These are phyloP conservation scores for Cylloceria caligata DNA, from an alignment of 2,888 invertebrate species.

Conservation along the genomic window DNA sequence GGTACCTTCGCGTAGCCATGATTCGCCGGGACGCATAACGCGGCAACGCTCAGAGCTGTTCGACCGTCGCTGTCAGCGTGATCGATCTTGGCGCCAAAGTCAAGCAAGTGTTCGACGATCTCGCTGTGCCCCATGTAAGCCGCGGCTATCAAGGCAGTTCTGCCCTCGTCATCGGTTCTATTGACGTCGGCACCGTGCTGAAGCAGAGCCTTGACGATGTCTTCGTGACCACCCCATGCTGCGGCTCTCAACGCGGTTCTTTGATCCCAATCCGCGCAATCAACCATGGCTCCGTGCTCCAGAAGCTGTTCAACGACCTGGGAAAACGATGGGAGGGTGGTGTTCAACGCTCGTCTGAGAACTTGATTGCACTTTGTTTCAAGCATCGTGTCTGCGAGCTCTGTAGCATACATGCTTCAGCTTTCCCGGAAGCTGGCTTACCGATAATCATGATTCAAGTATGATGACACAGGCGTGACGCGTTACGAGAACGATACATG, in stretches of 20 bases:
- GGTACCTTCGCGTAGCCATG: slow-evolving; percentile 88
- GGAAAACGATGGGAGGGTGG: slow-evolving; percentile 60
- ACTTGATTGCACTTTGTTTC: slow-evolving; percentile 66
- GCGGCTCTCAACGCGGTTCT: slow-evolving; percentile 96
- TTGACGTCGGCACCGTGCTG: slow-evolving; percentile 92
- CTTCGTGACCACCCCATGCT: slow-evolving; percentile 97
- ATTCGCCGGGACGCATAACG: slow-evolving; percentile 92
- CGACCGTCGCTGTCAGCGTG: slow-evolving; percentile 95
- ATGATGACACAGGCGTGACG: not conserved
- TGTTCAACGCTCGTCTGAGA: slow-evolving; percentile 30
- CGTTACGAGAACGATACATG: not conserved
- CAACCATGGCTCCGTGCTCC: slow-evolving; percentile 92
- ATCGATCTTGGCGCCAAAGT: slow-evolving; percentile 93
- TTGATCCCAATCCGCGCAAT: slow-evolving; percentile 94
- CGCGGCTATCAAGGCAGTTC: slow-evolving; percentile 97
- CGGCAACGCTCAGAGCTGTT: slow-evolving; percentile 95
- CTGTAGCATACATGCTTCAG: not conserved
- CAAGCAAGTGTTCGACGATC: slow-evolving; percentile 93
- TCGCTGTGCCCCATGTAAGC: slow-evolving; percentile 98
- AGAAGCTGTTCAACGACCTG: slow-evolving; percentile 93
- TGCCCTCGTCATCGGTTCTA: slow-evolving; percentile 94
- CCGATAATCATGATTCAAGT: slow-evolving; percentile 1
- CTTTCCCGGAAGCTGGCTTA: not conserved
- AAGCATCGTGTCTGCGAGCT: slow-evolving; percentile 50
- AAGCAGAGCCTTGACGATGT: slow-evolving; percentile 91